Evolutionary conservation across 2,113 vertebrate species (phyloP).

Genomic region (Junco hyemalis): DNA sequence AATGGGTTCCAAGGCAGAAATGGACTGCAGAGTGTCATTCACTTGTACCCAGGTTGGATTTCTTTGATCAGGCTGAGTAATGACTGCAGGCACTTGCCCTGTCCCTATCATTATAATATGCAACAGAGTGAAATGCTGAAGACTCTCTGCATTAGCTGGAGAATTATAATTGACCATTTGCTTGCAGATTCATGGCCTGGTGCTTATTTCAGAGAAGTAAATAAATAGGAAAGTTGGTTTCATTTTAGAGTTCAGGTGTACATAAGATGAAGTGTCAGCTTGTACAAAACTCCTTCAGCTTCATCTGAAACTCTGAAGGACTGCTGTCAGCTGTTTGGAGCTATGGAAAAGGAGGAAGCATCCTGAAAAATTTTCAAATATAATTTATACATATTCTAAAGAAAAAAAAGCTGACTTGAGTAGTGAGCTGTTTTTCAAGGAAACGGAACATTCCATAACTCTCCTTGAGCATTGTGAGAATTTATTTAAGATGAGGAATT

Average conservation of each 20-base stretch:
- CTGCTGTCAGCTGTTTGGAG: not conserved
- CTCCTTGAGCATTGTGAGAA: not conserved
- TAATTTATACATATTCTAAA: too few species aligned
- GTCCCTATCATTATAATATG: constrained; percentile 55
- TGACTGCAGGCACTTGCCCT: constrained; percentile 57
- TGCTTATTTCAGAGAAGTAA: constrained; percentile 27
- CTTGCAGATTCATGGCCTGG: not conserved
- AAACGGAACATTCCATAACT: not conserved
- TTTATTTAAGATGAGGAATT: not conserved
- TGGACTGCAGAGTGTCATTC: constrained; percentile 42
- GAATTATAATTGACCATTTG: constrained; percentile 28
- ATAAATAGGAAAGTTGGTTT: not conserved
- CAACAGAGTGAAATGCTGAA: constrained; percentile 43
- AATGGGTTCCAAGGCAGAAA: constrained; percentile 64
- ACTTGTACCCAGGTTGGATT: constrained; percentile 29
- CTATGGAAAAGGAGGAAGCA: not conserved
- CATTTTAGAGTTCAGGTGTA: not conserved
- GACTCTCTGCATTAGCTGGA: not conserved
- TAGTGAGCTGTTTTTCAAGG: not conserved
- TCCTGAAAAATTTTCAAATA: not conserved
- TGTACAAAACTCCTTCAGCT: not conserved
- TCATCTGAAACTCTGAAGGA: not conserved
- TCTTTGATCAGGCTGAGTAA: constrained; percentile 63
- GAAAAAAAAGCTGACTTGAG: not conserved
- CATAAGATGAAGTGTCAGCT: not conserved